A percentile compares a stretch with the other conserved stretches of the same genome.
Evolutionary conservation across 2,113 vertebrate species (phyloP).

Genomic region (Grus americana): DNA sequence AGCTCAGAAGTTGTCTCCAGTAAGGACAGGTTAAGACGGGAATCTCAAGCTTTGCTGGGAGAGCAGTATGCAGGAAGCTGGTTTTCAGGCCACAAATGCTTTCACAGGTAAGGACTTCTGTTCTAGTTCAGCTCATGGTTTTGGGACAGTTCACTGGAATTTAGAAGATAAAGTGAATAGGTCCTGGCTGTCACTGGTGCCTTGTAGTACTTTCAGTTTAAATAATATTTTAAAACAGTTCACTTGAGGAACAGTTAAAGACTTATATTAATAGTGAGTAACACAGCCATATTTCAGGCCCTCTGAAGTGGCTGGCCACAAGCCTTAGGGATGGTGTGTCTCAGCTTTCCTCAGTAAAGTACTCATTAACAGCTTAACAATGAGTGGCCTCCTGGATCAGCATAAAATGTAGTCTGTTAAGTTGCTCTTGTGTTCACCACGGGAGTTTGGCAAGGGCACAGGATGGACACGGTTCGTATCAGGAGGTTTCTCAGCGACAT

Average conservation of each 20-base stretch:
- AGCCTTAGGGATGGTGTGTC: not conserved
- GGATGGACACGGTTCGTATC: rapidly evolving
- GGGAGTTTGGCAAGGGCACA: not conserved
- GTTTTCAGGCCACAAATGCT: constrained; percentile 93
- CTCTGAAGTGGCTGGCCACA: not conserved
- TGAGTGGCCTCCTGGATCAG: not conserved
- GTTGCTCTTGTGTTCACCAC: not conserved
- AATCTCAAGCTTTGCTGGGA: constrained; percentile 78
- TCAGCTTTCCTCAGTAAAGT: not conserved
- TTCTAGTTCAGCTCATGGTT: not conserved
- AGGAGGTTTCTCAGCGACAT: not conserved
- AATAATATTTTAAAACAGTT: not conserved
- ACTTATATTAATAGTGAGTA: not conserved
- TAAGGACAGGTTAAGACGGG: constrained; percentile 83
- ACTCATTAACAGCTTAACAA: not conserved
- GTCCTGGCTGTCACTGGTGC: rapidly evolving
- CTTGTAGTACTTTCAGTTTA: not conserved
- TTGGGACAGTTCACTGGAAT: not conserved
- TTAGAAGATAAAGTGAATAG: not conserved
- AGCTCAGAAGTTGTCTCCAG: constrained; percentile 60
- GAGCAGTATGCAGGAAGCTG: constrained; percentile 98
- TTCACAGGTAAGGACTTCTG: constrained; percentile 88
- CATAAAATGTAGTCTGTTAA: not conserved
- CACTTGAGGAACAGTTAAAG: not conserved
- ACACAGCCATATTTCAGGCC: not conserved